Base-by-base conservation (phyloP, 2,113 vertebrate species). In the Sarotherodon lohbergeri region DNA sequence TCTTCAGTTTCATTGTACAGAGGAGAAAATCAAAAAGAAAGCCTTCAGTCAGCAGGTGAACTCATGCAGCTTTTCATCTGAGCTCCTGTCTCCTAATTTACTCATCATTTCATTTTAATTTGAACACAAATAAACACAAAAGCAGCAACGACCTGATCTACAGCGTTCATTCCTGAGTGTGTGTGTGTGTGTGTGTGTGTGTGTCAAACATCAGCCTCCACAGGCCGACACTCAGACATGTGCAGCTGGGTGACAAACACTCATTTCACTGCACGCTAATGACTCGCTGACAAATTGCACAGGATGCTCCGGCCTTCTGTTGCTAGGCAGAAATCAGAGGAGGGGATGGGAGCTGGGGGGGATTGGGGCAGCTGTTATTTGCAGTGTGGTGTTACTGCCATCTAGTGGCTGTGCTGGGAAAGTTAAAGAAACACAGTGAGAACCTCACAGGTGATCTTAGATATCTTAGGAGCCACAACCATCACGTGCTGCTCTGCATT, bases 281-380 rank as follows among this genome's bases (percentile, higher is more conserved):
- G 88, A 85, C 88, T 87, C 17, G 0, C 59, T 80, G 88, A 82
- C 81, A 91, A 89, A 89, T 50, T 79, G 82, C 39, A 80, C 80
- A 80, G 85, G 76, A 89, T 17, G 88, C 56, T 66, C 5, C 5
- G 1, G 32, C 81, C 82, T 48, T 19, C 52, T 13, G 56, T 95
- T 95, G 90, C 94, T 57, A 94, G 92, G 94, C 94, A 93, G 91
- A 94, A 86, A 6, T 82, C 83, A 17, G 48, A 4, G 36, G 56
- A 57, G 13, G 73, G 9, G 79, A 39, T 2, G 2, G 0, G 6
- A n/a, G 34, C 3, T 4, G 39, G 39, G 39, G 36, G 50, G 34
- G 2, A 32, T 16, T 57, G 36, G 3, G 3, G n/a, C 9, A 4
- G 86, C 27, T 5, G 63, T 5, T 5, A 76, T 3, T 3, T 68